Percentiles rank a stretch among this genome's conserved stretches.
These are phyloP conservation scores for Papilio machaon DNA, from an alignment of 1,140 invertebrate genomes.

Conservation along the genomic window DNA sequence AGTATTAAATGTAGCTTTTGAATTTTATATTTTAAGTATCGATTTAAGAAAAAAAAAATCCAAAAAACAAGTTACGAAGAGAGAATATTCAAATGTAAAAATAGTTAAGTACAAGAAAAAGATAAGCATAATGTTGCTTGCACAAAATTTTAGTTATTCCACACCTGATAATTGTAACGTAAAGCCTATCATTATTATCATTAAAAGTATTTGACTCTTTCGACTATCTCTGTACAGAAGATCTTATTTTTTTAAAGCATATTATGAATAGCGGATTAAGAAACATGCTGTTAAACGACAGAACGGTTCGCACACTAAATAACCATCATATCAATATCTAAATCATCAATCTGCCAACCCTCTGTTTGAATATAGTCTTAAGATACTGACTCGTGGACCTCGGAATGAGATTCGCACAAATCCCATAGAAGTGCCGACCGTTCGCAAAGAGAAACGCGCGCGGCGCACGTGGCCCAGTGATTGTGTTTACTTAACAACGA, in stretches of 20 bases:
- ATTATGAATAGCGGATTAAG: conserved; percentile 60
- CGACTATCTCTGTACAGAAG: neutral
- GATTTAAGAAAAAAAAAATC: no score
- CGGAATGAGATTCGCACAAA: conserved; percentile 75
- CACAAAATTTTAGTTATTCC: no score
- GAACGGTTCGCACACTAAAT: conserved; percentile 78
- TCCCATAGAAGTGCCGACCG: conserved; percentile 64
- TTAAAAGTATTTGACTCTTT: neutral
- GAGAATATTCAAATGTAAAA: no score
- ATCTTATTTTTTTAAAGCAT: neutral
- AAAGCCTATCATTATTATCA: no score
- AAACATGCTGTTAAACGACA: conserved; percentile 3
- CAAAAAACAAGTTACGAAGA: neutral
- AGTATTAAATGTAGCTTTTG: no score
- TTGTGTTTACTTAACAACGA: conserved; percentile 79
- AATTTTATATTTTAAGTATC: no score
- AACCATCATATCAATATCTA: conserved; percentile 81
- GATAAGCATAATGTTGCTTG: conserved; percentile 10
- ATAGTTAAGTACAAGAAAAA: neutral
- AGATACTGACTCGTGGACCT: conserved; percentile 67
- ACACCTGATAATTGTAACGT: no score
- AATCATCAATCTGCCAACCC: conserved; percentile 75
- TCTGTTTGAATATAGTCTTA: conserved; percentile 78
- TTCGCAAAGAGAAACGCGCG: conserved; percentile 67
- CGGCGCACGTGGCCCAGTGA: conserved; percentile 70